These are phyloP conservation scores for Esox niger DNA, from an alignment of 2,113 vertebrate species.

Conservation along the genomic window DNA sequence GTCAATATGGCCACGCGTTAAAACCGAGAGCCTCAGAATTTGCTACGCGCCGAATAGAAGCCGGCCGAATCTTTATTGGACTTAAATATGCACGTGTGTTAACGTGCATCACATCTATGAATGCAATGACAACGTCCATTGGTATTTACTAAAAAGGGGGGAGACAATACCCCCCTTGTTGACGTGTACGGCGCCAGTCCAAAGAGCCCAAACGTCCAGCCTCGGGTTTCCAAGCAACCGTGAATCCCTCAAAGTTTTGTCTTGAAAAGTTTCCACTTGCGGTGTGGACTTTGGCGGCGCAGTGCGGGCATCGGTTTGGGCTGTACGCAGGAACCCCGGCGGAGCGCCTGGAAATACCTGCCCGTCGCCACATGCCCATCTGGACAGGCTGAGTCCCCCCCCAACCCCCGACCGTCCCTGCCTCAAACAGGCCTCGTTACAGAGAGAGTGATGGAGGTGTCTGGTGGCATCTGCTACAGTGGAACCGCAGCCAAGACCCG, in stretches of 20 bases:
- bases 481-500: constrained; percentile 38
- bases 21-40: constrained; percentile 17
- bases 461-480: constrained; percentile 63
- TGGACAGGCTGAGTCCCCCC: constrained; percentile 55
- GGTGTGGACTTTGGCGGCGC: constrained; percentile 14
- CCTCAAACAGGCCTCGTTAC: constrained; percentile 57
- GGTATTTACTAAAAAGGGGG: not conserved
- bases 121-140: constrained; percentile 1
- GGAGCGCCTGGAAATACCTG: constrained; percentile 49
- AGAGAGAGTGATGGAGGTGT: constrained; percentile 62
- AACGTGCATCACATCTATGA: no score
- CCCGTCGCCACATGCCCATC: constrained; percentile 30
- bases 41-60: not conserved
- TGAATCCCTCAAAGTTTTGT: no score
- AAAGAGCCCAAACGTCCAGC: no score
- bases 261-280: not conserved
- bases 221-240: no score
- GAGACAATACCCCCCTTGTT: no score
- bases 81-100: no score
- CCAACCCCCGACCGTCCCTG: constrained; percentile 33
- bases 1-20: constrained; percentile 18
- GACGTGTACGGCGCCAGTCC: no score
- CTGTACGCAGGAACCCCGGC: constrained; percentile 14
- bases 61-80: not conserved
- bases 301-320: constrained; percentile 38